Evolutionary conservation across 1,140 invertebrate species (phyloP), one percentile per base, ranked within the genome.

Genomic region (Lordiphosa stackelbergi): DNA sequence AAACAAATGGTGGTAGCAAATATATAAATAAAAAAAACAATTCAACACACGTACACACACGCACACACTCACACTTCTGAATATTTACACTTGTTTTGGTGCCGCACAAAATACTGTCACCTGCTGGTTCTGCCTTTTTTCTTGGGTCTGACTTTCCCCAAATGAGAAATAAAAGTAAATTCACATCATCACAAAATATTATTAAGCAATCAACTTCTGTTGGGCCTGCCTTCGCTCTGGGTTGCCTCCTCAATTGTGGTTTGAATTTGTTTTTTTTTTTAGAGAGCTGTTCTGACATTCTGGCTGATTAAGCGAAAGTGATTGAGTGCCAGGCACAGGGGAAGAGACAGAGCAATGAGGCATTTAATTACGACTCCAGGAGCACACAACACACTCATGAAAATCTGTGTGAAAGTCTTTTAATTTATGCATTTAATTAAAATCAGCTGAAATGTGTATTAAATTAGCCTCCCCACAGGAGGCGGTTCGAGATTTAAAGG

Each of bases 171-270:
- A 81, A 81, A 81, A 81, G 68, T 81, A 81, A 83, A 81, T 81
- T 81, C 72, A 83, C 75, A 81, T 81, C 75, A 81, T 81, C 75
- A 83, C 75, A 83, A 81, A 81, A 81, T 81, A 81, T 83, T 81
- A 81, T 81, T 81, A 81, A 81, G 75, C 75, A 81, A 81, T 81
- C 75, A 81, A 75, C 77, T 61, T 63, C 72, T 75, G 68, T 63
- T 66, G 62, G 63, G 53, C 36, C 48, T 10, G 47, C 12, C 31
- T 36, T 49, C 34, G 28, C 53, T 53, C 59, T 42, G 55, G 58
- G 48, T 58, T 42, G 47, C 45, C 28, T 38, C 31, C 60, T 48
- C 24, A 3, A 22, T 65, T 73, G 57, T 62, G 66, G 71, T 59
- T 47, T 68, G 54, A 37, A 55, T 58, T 38, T 52, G 22, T 24